Percentiles rank a stretch among this genome's conserved stretches.
Conservation (phyloP, 2,888 invertebrate species). For the Bombylius discolor region DNA sequence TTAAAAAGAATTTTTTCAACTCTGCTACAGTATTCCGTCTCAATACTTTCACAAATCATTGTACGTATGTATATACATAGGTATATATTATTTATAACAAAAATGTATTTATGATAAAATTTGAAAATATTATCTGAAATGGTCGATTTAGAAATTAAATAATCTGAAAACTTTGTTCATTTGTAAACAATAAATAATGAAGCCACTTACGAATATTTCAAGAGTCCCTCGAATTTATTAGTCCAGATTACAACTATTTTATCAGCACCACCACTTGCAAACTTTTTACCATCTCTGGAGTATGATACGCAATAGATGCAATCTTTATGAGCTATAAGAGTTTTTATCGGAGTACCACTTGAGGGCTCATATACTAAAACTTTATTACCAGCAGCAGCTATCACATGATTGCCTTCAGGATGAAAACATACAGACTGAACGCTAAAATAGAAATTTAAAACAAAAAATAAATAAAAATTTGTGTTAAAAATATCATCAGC, state of each 20-base stretch:
- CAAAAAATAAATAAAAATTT: too few species aligned
- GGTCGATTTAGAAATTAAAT: too few species aligned
- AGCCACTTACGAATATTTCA: conserved; percentile 79
- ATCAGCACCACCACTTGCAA: conserved; percentile 94
- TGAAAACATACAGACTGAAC: conserved; percentile 92
- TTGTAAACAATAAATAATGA: neutral
- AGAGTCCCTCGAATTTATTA: conserved; percentile 82
- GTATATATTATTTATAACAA: too few species aligned
- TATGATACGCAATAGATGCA: conserved; percentile 77
- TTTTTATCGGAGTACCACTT: conserved; percentile 81
- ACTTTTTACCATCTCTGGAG: conserved; percentile 86
- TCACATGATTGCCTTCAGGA: conserved; percentile 86
- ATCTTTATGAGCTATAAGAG: conserved; percentile 92
- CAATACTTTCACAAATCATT: too few species aligned
- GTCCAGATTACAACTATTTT: conserved; percentile 98
- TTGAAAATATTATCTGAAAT: too few species aligned
- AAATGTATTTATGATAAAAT: too few species aligned
- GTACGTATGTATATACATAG: too few species aligned
- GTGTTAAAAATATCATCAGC: too few species aligned
- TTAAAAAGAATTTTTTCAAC: too few species aligned
- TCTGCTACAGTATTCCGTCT: too few species aligned
- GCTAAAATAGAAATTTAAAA: conserved; percentile 39
- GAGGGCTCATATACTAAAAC: conserved; percentile 90
- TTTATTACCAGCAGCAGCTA: conserved; percentile 87
- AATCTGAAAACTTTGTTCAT: too few species aligned